Conservation (phyloP, 1,140 invertebrate genomes). For the Pteromalus puparum region DNA sequence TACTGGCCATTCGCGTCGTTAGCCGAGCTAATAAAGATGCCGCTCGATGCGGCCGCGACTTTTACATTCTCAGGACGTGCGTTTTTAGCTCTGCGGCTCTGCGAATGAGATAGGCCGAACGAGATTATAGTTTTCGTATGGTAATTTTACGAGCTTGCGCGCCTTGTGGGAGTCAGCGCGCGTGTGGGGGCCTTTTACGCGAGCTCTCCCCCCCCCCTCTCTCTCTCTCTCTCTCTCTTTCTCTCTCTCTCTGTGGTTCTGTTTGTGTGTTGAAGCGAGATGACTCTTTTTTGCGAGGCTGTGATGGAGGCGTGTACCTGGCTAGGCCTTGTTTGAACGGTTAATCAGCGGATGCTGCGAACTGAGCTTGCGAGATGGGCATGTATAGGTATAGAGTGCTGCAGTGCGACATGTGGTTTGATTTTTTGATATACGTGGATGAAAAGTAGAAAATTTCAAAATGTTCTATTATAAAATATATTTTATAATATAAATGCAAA, state of each 20-base stretch:
- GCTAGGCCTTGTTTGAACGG: neutral
- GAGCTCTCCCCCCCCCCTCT: neutral
- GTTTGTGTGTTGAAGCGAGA: neutral
- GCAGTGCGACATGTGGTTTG: neutral
- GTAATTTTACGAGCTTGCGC: slow-evolving; percentile 40
- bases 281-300: neutral
- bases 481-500: neutral
- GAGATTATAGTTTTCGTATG: slow-evolving; percentile 45
- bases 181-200: neutral
- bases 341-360: neutral
- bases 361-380: neutral
- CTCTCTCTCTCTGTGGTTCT: neutral
- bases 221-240: neutral
- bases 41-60: slow-evolving; percentile 15
- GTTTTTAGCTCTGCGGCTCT: neutral
- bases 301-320: neutral
- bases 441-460: neutral
- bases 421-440: neutral
- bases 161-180: neutral
- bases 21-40: slow-evolving; percentile 9
- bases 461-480: neutral
- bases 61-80: slow-evolving; percentile 12
- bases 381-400: neutral
- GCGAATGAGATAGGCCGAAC: slow-evolving; percentile 20
- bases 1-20: slow-evolving; percentile 4